These are phyloP conservation scores for Brachionus angularis DNA, from an alignment of 1,140 invertebrate genomes.

Conservation along the genomic window DNA sequence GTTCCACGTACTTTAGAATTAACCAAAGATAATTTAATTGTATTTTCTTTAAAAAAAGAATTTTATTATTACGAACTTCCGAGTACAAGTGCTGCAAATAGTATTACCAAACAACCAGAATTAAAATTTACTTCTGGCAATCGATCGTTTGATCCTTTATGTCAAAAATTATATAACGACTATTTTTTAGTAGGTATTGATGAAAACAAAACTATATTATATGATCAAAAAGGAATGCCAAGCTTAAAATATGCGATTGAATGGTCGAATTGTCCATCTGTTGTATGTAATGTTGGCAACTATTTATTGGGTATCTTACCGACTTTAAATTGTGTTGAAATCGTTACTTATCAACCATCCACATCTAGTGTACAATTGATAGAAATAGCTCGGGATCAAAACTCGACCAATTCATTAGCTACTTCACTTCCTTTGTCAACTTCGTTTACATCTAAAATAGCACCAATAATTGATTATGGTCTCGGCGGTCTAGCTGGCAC, in stretches of 20 bases:
- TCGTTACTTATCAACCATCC: neutral
- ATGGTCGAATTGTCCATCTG: conserved; percentile 22
- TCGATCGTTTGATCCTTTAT: conserved; percentile 9
- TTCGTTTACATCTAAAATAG: conserved; percentile 31
- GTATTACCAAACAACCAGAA: neutral
- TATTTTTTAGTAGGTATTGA: conserved; percentile 29
- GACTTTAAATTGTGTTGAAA: conserved; percentile 10
- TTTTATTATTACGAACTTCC: conserved; percentile 41
- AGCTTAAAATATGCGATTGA: conserved; percentile 2
- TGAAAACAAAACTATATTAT: conserved; percentile 19
- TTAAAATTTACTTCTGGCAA: conserved; percentile 12
- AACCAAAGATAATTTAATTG: conserved; percentile 26
- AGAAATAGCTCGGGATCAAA: conserved; percentile 1
- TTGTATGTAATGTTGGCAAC: conserved; percentile 11
- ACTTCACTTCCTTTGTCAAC: neutral
- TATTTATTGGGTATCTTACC: conserved; percentile 13
- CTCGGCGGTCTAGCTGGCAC: neutral
- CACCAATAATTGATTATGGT: neutral
- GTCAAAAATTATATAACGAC: conserved; percentile 20
- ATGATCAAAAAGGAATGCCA: neutral
- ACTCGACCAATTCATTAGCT: neutral
- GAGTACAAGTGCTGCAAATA: neutral
- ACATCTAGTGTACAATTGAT: conserved; percentile 23
- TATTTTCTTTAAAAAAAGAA: conserved; percentile 35
- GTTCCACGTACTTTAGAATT: conserved; percentile 10